These are phyloP conservation scores for Atlantisia rogersi DNA, from an alignment of 2,113 vertebrate species.

Conservation along the genomic window DNA sequence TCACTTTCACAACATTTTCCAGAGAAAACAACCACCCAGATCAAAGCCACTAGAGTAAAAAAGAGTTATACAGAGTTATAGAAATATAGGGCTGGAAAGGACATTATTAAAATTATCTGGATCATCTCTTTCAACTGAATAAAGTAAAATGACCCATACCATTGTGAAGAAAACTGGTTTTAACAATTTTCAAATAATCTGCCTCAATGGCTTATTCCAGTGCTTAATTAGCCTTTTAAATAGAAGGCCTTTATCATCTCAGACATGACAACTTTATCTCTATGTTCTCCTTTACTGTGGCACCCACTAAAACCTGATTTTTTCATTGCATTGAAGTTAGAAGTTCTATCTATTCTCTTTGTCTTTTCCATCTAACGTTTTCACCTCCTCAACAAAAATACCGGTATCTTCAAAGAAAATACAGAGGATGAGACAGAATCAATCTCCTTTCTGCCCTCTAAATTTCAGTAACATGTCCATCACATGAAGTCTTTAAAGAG, in stretches of 20 bases:
- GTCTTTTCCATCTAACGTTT: neutral
- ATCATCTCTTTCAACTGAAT: neutral
- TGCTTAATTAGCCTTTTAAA: neutral
- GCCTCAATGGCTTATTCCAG: neutral
- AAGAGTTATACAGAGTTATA: neutral
- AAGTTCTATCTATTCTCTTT: conserved; percentile 14
- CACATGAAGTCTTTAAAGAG: neutral
- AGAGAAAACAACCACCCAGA: neutral
- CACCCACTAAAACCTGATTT: neutral
- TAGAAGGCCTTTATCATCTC: neutral
- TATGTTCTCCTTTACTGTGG: neutral
- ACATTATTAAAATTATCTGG: neutral
- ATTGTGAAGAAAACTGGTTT: neutral
- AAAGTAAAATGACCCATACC: neutral
- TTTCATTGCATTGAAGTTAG: neutral
- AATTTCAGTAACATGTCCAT: neutral
- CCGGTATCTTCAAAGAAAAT: conserved; percentile 26
- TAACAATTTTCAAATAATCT: conserved; percentile 11
- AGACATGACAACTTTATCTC: conserved; percentile 6
- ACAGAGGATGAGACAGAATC: neutral
- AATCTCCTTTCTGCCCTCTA: neutral
- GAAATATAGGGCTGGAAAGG: neutral
- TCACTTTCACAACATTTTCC: neutral
- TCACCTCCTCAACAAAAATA: neutral
- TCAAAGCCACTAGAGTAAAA: neutral